A percentile compares a stretch with the other conserved stretches of the same genome.
These are phyloP conservation scores for Gymnorhina tibicen DNA, from an alignment of 2,113 vertebrate genomes.

Conservation along the genomic window DNA sequence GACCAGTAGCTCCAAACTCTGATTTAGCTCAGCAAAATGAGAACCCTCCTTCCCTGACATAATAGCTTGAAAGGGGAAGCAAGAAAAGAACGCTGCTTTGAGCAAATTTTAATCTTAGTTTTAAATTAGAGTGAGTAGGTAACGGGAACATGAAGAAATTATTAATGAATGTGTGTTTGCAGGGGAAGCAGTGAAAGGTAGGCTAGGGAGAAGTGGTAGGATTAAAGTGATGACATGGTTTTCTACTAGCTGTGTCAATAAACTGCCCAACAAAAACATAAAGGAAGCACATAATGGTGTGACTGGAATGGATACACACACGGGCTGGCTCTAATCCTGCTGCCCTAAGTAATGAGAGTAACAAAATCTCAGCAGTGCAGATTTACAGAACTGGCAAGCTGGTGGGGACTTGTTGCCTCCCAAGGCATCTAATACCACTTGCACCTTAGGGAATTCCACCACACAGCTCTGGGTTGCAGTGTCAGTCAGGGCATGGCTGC, in stretches of 20 bases:
- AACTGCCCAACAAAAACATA: not conserved
- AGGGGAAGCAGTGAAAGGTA: not conserved
- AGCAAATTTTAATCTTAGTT: not conserved
- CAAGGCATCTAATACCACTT: not conserved
- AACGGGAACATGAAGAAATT: not conserved
- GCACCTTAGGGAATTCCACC: not conserved
- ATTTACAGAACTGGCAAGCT: not conserved
- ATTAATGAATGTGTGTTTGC: not conserved
- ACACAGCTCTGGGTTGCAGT: not conserved
- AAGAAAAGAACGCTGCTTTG: not conserved
- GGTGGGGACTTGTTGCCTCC: not conserved
- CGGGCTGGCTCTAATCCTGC: fast-evolving
- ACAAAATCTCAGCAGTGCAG: not conserved
- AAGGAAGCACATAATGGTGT: not conserved
- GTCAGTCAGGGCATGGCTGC: fast-evolving
- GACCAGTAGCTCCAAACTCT: not conserved
- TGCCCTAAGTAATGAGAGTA: not conserved
- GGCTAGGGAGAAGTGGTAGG: not conserved
- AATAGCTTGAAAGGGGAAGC: not conserved
- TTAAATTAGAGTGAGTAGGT: not conserved
- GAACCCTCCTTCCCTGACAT: not conserved
- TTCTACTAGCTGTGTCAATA: not conserved
- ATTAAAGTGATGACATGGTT: not conserved
- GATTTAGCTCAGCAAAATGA: not conserved
- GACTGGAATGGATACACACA: not conserved